Percentiles rank a stretch among this genome's conserved stretches.
phyloP scores from a whole-genome alignment of 2,797 vertebrate species.

The Morelia viridis region DNA sequence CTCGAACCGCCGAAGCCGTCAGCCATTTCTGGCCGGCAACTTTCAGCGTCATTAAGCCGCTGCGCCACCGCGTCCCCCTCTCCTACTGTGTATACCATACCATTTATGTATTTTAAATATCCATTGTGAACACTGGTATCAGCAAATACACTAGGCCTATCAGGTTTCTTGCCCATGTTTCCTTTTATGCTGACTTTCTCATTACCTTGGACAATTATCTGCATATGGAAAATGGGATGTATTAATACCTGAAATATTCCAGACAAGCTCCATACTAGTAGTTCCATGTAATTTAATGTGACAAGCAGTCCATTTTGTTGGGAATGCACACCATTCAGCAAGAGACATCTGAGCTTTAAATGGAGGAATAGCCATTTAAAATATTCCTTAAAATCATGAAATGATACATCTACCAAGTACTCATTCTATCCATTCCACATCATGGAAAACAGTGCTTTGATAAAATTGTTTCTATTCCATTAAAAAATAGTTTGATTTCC shows the following conservation, averaged over 20 bases:
- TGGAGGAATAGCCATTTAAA: not conserved
- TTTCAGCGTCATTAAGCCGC: too few relatives aligned
- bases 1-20: too few relatives aligned
- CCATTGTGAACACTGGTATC: not conserved
- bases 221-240: not conserved
- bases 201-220: not conserved
- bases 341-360: not conserved
- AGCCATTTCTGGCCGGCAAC: too few relatives aligned
- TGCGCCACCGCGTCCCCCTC: too few relatives aligned
- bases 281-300: not conserved
- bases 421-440: not conserved
- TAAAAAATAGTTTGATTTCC: not conserved
- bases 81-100: not conserved
- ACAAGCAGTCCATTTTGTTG: not conserved
- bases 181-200: not conserved
- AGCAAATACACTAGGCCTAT: not conserved
- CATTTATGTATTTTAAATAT: not conserved
- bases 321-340: not conserved
- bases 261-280: not conserved
- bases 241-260: not conserved
- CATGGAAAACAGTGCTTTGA: not conserved
- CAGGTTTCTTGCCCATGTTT: not conserved
- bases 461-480: not conserved
- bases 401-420: not conserved
- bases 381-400: not conserved